phyloP scores from a whole-genome alignment of 1,140 invertebrate genomes.

The Drosophila seguyi region DNA sequence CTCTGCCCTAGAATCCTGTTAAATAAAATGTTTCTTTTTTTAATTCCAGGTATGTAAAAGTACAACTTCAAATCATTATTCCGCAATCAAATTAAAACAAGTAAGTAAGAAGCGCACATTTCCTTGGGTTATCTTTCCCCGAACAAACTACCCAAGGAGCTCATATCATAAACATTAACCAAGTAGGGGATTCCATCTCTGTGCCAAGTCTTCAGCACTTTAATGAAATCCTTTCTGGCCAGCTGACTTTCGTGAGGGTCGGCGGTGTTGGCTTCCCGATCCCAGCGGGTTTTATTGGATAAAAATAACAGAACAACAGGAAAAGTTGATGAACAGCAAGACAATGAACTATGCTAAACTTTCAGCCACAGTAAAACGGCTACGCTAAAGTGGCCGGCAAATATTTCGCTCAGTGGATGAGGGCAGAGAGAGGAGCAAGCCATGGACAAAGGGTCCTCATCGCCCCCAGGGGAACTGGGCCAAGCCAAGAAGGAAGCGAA shows the following conservation, averaged over 20 bases:
- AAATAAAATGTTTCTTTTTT: neutral
- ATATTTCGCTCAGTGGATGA: conserved; percentile 51
- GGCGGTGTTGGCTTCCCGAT: conserved; percentile 13
- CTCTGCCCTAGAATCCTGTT: no score
- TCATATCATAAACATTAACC: conserved; percentile 22
- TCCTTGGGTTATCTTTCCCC: neutral
- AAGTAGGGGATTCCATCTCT: neutral
- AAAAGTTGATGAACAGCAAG: conserved; percentile 77
- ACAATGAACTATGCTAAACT: conserved; percentile 76
- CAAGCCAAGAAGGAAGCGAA: conserved; percentile 49
- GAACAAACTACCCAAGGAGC: neutral
- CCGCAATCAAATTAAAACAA: neutral
- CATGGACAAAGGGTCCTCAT: conserved; percentile 48
- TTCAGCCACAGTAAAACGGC: conserved; percentile 54
- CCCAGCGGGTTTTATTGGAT: conserved; percentile 52
- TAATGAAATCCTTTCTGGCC: conserved; percentile 23
- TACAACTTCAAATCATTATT: neutral
- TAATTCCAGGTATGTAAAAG: conserved; percentile 31
- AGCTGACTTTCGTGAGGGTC: neutral
- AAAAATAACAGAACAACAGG: conserved; percentile 47
- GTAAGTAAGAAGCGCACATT: conserved; percentile 23
- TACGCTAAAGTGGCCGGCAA: conserved; percentile 25
- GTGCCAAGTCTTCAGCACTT: neutral
- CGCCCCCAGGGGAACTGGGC: conserved; percentile 57
- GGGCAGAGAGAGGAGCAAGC: neutral